Percentiles rank a stretch among this genome's conserved stretches.
Evolutionary conservation across 2,113 vertebrate species (phyloP).

Genomic region (Psittacula cyanocephala): DNA sequence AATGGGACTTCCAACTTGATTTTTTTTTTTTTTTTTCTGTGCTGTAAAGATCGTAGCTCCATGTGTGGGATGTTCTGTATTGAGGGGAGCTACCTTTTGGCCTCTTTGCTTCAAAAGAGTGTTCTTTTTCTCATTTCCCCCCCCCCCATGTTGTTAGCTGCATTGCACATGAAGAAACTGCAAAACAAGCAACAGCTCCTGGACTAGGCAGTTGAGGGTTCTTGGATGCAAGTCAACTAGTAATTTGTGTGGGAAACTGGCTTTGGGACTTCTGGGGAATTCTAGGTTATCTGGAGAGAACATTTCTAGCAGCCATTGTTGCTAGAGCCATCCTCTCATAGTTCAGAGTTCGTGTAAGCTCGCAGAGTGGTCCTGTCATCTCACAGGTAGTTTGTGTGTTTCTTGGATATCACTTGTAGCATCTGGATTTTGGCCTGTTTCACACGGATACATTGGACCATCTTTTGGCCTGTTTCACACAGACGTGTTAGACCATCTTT

Average conservation of each 20-base stretch:
- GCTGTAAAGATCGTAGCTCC: background rate
- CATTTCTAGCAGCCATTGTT: background rate
- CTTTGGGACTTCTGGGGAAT: background rate
- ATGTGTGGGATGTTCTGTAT: background rate
- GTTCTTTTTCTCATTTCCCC: background rate
- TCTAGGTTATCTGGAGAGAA: background rate
- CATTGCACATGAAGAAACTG: background rate
- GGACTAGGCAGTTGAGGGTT: background rate
- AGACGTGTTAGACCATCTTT: background rate
- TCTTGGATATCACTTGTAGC: background rate
- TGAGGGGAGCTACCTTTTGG: background rate
- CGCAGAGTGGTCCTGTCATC: background rate
- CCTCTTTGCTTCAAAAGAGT: background rate
- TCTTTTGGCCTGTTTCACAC: background rate
- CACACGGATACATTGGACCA: background rate
- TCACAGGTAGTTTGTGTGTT: background rate
- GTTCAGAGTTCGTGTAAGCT: background rate
- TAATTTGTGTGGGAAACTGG: background rate
- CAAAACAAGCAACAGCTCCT: background rate
- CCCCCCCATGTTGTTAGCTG: background rate
- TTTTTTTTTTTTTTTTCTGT: background rate
- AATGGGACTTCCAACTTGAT: background rate
- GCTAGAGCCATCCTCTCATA: background rate
- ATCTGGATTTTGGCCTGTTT: background rate
- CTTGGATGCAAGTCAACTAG: background rate